phyloP scores from a whole-genome alignment of 1,140 invertebrate species.

The Tachypleus tridentatus region DNA sequence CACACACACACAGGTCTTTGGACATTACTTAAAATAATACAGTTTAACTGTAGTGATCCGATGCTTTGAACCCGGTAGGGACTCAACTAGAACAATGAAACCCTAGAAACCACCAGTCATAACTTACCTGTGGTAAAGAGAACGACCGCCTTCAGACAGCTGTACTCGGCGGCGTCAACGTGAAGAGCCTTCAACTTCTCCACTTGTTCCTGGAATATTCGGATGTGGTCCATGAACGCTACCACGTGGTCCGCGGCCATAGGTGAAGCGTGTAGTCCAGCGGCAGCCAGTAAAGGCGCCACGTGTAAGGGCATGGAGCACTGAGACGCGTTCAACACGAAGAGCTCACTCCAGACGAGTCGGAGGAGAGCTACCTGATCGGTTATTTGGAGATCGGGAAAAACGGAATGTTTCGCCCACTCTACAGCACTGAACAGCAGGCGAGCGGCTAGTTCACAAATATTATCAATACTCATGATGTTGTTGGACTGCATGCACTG shows the following conservation, averaged over 20 bases:
- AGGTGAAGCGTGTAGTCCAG: conserved; percentile 63
- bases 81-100: too few species aligned
- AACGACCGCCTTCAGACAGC: conserved; percentile 48
- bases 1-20: too few species aligned
- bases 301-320: conserved; percentile 94
- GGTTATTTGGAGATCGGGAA: conserved; percentile 80
- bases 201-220: conserved; percentile 94
- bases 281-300: conserved; percentile 81
- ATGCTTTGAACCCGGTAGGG: too few species aligned
- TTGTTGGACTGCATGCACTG: too few species aligned
- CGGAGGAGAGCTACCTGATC: conserved; percentile 80
- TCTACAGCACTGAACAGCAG: conserved; percentile 90
- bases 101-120: too few species aligned
- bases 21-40: too few species aligned
- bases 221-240: conserved; percentile 46
- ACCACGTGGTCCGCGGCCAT: conserved; percentile 65
- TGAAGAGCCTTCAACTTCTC: conserved; percentile 93
- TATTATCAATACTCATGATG: conserved; percentile 68
- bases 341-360: conserved; percentile 92
- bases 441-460: conserved; percentile 88
- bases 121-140: conserved; percentile 89
- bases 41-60: too few species aligned
- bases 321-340: conserved; percentile 93
- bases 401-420: conserved; percentile 95
- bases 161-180: conserved; percentile 90